These are phyloP conservation scores for Lophura swinhoii DNA, from an alignment of 2,797 vertebrate genomes.

Conservation along the genomic window DNA sequence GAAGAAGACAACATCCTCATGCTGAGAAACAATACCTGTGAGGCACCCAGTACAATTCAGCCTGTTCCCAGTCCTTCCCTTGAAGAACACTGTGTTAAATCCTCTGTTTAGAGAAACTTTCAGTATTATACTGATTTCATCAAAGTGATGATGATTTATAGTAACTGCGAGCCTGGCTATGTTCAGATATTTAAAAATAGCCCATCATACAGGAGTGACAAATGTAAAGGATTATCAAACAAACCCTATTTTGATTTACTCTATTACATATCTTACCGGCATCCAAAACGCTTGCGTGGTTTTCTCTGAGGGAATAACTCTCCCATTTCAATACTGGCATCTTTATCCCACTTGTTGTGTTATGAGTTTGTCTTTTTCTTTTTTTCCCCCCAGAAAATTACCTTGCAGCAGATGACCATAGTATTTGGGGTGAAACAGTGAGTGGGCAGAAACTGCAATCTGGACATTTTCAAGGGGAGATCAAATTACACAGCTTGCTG, in stretches of 20 bases:
- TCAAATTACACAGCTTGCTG: constrained; percentile 51
- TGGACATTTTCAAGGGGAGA: constrained; percentile 55
- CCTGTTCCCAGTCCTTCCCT: neutral
- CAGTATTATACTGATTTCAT: neutral
- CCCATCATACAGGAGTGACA: neutral
- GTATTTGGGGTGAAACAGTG: constrained; percentile 49
- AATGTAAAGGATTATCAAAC: constrained; percentile 1
- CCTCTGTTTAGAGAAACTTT: neutral
- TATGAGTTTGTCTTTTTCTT: neutral
- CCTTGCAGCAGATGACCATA: constrained; percentile 39
- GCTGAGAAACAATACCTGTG: neutral
- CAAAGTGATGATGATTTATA: neutral
- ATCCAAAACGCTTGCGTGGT: neutral
- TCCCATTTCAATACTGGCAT: constrained; percentile 58
- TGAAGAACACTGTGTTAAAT: neutral
- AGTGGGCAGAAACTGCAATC: constrained; percentile 56
- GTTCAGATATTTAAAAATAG: neutral
- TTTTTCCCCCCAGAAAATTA: constrained; percentile 7
- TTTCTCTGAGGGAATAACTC: constrained; percentile 40
- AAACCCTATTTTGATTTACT: neutral
- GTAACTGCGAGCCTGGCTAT: neutral
- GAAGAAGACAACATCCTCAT: neutral
- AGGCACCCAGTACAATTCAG: neutral
- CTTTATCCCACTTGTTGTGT: constrained; percentile 23
- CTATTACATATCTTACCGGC: constrained; percentile 2